Evolutionary conservation across 2,113 vertebrate species (phyloP).

Genomic region (Felis chaus): DNA sequence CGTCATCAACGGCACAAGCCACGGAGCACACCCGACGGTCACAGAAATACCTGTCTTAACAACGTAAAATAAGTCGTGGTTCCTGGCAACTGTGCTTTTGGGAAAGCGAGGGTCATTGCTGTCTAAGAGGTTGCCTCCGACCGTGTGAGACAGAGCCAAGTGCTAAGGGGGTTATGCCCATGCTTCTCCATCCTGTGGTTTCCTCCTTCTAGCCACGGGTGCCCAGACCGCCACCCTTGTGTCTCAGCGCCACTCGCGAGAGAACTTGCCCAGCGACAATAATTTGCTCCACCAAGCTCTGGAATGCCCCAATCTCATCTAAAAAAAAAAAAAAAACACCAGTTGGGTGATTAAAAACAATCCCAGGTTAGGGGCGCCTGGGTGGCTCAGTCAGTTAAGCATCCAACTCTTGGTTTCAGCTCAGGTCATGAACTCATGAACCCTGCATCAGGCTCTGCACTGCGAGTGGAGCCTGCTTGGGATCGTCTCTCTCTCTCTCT

Average conservation of each 20-base stretch:
- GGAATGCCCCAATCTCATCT: background rate
- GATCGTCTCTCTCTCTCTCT: too few species aligned
- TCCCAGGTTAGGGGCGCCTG: background rate
- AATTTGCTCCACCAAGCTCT: background rate
- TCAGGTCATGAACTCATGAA: too few species aligned
- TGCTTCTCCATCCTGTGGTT: background rate
- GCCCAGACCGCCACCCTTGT: too few species aligned
- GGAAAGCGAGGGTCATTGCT: background rate
- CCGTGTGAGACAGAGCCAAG: background rate
- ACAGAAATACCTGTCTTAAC: background rate
- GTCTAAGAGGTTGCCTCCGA: background rate
- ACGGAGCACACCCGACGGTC: accelerated
- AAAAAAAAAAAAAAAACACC: background rate
- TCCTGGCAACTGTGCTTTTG: too few species aligned
- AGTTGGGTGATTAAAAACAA: background rate
- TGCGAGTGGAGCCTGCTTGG: too few species aligned
- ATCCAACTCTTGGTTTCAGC: too few species aligned
- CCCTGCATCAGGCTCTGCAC: too few species aligned
- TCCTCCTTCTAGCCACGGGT: background rate
- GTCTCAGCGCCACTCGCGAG: background rate
- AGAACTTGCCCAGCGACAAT: accelerated
- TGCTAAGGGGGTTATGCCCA: background rate
- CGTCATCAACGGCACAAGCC: background rate
- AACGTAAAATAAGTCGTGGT: background rate
- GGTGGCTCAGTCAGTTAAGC: too few species aligned